These are phyloP conservation scores for Meganola albula DNA, from an alignment of 2,888 invertebrate genomes.

Conservation along the genomic window DNA sequence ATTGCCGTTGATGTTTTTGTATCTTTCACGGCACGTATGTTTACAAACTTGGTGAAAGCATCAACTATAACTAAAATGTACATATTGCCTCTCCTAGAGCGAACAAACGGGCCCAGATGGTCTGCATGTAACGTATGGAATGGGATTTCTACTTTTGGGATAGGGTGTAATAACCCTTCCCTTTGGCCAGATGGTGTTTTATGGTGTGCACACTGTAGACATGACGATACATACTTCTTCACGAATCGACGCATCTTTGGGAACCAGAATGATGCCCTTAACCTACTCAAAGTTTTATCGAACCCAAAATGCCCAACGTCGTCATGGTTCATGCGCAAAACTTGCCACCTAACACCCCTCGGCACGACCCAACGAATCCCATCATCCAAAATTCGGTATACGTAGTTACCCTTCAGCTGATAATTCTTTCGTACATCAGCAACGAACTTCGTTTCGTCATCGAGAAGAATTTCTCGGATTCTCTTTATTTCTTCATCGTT, in stretches of 20 bases:
- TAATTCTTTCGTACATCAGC: constrained; percentile 1
- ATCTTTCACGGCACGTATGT: constrained; percentile 1
- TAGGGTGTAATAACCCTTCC: constrained; percentile 20
- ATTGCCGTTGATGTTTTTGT: constrained; percentile 4
- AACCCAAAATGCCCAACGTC: constrained; percentile 16
- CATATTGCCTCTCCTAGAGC: constrained; percentile 3
- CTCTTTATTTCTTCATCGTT: constrained; percentile 3
- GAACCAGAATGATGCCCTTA: constrained; percentile 11
- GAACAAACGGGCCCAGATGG: constrained; percentile 10
- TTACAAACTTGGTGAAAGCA: constrained; percentile 4
- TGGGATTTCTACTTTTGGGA: constrained; percentile 16
- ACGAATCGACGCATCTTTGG: constrained; percentile 17
- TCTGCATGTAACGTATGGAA: constrained; percentile 10
- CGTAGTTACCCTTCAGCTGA: neutral
- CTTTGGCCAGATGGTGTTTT: constrained; percentile 11
- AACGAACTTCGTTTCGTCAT: neutral
- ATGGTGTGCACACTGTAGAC: constrained; percentile 15
- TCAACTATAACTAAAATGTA: constrained; percentile 6
- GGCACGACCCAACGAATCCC: constrained; percentile 15
- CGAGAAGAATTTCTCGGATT: neutral
- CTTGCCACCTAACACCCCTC: constrained; percentile 13
- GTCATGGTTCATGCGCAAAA: constrained; percentile 15
- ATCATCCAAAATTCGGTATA: neutral
- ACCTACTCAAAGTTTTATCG: constrained; percentile 5
- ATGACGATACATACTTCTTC: constrained; percentile 16